Base-by-base conservation (phyloP, 1,140 invertebrate species). In the Papilio machaon region DNA sequence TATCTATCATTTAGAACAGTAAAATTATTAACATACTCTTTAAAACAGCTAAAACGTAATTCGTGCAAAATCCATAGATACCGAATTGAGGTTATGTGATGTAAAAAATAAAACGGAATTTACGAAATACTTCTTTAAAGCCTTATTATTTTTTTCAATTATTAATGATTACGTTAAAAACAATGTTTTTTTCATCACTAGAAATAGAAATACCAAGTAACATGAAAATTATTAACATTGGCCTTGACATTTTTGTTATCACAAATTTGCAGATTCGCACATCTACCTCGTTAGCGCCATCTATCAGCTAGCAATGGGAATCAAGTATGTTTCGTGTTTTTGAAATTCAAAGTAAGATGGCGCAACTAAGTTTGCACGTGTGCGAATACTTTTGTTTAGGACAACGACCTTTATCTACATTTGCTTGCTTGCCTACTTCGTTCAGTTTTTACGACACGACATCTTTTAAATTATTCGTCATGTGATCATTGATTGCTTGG, bases 231-330 rank as follows among this genome's bases (percentile, higher is more conserved):
- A 86, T 87, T 87, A 90, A 86, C 89, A 90, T 89, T 92, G 90
- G 90, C 91, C 91, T 92, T 92, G 92, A 93, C 91, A 92, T 93
- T 92, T 87, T 85, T 85, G 90, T 90, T 92, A 92, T 91, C 89
- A 87, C 84, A 91, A 89, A 88, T 91, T 92, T 89, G 88, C 90
- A 92, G 88, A 88, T 91, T 92, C 89, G 88, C 90, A 92, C 89
- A 87, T 89, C 87, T 83, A 82, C 86, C 60, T 85, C 43, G 52
- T 43, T 82, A 89, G 86, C 92, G 92, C 90, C 92, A 90, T 90
- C 92, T 93, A 83, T 77, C 70, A 82, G 73, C 73, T 43, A 43
- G 38, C 54, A 73, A 80, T 81, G 64, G 80, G 54, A 70, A 58
- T 46, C 78, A 81, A 74, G 67, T 17, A 80, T 43, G 52, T 79